Evolutionary conservation across 2,888 invertebrate species (phyloP).

Genomic region (Diadegma fenestrale): DNA sequence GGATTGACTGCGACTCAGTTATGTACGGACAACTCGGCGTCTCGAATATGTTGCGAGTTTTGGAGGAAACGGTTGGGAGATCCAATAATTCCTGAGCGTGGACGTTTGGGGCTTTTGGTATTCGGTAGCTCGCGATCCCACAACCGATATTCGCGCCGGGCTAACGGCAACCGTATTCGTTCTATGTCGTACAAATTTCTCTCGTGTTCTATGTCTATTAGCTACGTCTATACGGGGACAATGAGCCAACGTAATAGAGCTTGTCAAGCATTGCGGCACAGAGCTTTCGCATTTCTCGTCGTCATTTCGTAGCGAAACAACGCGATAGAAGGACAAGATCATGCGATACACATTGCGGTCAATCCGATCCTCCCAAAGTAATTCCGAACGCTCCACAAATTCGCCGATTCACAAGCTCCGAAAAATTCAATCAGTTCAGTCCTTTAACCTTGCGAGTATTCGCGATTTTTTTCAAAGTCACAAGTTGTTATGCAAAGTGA

Average conservation of each 20-base stretch:
- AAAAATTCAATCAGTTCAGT: background rate
- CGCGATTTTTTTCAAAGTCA: background rate
- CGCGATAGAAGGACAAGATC: background rate
- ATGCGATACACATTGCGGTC: slow-evolving; percentile 28
- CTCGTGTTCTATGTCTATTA: slow-evolving; percentile 47
- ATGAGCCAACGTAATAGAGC: slow-evolving; percentile 11
- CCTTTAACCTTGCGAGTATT: background rate
- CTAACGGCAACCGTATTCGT: slow-evolving; percentile 40
- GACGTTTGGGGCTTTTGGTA: slow-evolving; percentile 43
- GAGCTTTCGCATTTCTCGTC: slow-evolving; percentile 42
- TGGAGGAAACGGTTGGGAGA: slow-evolving; percentile 40
- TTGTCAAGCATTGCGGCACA: slow-evolving; percentile 3
- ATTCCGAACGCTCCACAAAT: slow-evolving; percentile 16
- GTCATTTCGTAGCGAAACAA: slow-evolving; percentile 33
- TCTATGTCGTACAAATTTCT: slow-evolving; percentile 59
- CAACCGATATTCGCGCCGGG: slow-evolving; percentile 43
- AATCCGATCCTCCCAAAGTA: background rate
- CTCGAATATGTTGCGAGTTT: slow-evolving; percentile 55
- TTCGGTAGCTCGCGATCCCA: slow-evolving; percentile 50
- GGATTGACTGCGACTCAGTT: slow-evolving; percentile 13
- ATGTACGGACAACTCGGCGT: background rate
- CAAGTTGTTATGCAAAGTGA: background rate
- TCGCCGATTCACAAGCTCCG: background rate
- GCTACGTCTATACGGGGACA: background rate
- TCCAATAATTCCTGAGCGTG: slow-evolving; percentile 56